These are phyloP conservation scores for Danaus chrysippus DNA, from an alignment of 2,888 invertebrate species.

Conservation along the genomic window DNA sequence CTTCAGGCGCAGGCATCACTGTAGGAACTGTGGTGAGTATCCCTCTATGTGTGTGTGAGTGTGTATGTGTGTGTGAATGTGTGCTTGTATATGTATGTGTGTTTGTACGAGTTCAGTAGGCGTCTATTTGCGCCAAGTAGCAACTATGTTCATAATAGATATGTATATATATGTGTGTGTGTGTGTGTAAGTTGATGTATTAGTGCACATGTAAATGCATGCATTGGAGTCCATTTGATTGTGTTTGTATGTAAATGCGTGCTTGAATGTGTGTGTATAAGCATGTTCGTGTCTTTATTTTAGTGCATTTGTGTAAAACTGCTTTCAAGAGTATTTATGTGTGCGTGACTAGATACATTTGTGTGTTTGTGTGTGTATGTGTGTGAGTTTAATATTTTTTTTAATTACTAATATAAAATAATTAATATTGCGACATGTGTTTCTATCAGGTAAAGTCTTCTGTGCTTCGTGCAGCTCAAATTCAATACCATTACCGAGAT, in stretches of 20 bases:
- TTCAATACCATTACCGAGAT: conserved; percentile 94
- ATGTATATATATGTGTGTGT: not conserved
- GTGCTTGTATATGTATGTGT: not conserved
- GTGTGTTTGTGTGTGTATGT: too few species aligned
- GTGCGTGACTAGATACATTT: too few species aligned
- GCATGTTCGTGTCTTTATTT: too few species aligned
- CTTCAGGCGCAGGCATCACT: conserved; percentile 96
- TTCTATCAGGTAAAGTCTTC: conserved; percentile 86
- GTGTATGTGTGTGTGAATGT: not conserved
- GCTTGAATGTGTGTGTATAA: too few species aligned
- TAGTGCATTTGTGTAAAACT: too few species aligned
- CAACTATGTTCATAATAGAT: not conserved
- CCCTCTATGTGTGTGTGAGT: not conserved
- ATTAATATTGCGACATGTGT: not conserved
- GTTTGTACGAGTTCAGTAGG: not conserved
- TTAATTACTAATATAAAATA: too few species aligned
- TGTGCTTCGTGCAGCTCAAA: conserved; percentile 96
- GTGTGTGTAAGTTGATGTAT: too few species aligned
- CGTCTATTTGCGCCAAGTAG: not conserved
- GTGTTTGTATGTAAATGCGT: too few species aligned
- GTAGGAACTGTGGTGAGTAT: conserved; percentile 92
- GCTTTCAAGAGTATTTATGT: too few species aligned
- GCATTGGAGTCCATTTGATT: too few species aligned
- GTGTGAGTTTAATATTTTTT: too few species aligned
- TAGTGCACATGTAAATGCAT: too few species aligned